Evolutionary conservation across 2,888 invertebrate genomes (phyloP).

Genomic region (Diadegma fenestrale): DNA sequence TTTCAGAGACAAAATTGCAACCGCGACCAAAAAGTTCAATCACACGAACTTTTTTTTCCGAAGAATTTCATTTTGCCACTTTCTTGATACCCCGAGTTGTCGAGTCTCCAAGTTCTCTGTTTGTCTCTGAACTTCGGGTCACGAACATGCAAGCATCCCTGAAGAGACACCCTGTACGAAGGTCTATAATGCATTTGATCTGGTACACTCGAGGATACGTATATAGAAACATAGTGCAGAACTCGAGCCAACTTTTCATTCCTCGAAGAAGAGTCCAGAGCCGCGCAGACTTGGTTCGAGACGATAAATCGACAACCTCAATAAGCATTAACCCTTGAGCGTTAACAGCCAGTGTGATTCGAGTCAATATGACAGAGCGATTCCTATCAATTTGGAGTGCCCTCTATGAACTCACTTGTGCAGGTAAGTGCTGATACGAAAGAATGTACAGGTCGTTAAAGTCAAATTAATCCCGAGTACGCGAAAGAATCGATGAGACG

Average conservation of each 20-base stretch:
- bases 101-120: not conserved
- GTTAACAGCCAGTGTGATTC: constrained; percentile 32
- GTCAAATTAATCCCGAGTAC: not conserved
- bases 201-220: not conserved
- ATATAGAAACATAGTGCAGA: constrained; percentile 4
- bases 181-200: constrained; percentile 21
- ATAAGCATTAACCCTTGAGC: constrained; percentile 53
- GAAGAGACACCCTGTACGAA: constrained; percentile 1
- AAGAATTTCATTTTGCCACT: not conserved
- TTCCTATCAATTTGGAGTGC: constrained; percentile 28
- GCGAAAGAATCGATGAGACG: not conserved
- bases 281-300: not conserved
- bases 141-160: not conserved
- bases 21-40: not conserved
- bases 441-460: not conserved
- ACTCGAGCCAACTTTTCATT: constrained; percentile 57
- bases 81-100: not conserved
- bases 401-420: not conserved
- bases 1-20: not conserved
- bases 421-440: not conserved
- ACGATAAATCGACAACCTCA: constrained; percentile 50
- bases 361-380: constrained; percentile 35
- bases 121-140: not conserved
- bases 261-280: constrained; percentile 24
- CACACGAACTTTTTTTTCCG: not conserved